Base-by-base conservation (phyloP, 2,113 vertebrate genomes). In the Drymodes brunneopygia region DNA sequence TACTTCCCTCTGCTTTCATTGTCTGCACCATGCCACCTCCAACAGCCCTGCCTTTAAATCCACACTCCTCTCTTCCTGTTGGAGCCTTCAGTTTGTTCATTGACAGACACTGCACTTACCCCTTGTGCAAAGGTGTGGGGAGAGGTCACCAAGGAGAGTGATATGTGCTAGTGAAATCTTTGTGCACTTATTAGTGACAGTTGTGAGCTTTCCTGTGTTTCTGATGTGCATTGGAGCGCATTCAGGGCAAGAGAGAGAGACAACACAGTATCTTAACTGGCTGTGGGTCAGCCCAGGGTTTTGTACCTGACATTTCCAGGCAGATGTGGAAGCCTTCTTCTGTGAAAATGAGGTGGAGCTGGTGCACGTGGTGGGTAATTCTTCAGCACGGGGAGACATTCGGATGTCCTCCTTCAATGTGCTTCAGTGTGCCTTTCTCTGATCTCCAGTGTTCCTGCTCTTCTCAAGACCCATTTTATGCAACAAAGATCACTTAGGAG, bases 111-210 rank as follows among this genome's bases (percentile, higher is more conserved):
- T 21, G 40, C 71, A 69, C 25, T 62, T 62, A 33, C 81, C 57
- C 31, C 74, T n/a, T 87, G 50, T 73, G 85, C 35, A 71, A 60
- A 95, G 47, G 24, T 65, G 35, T 1, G 3, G 18, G 48, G 25
- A 88, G 66, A 80, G 86, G 36, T 50, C 48, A 61, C 44, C 20
- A 66, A 28, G 64, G 47, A 75, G 66, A 66, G n/a, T 5, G 38
- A 73, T 21, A 77, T 21, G 15, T 77, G 40, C 27, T 19, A 54
- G 78, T 58, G 79, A 73, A 91, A 70, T 57, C 42, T 80, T 50
- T 1, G 2, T 11, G 7, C 10, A 10, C 16, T 57, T 85, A 18
- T 4, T 90, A 85, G 51, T 0, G 0, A 64, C 21, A 51, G 12
- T 24, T 69, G n/a, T 44, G 40, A 62, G 20, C 65, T 65, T 69